Percentiles rank a stretch among this genome's conserved stretches.
These are phyloP conservation scores for Macheiramphus alcinus DNA, from an alignment of 2,113 vertebrate species.

Conservation along the genomic window DNA sequence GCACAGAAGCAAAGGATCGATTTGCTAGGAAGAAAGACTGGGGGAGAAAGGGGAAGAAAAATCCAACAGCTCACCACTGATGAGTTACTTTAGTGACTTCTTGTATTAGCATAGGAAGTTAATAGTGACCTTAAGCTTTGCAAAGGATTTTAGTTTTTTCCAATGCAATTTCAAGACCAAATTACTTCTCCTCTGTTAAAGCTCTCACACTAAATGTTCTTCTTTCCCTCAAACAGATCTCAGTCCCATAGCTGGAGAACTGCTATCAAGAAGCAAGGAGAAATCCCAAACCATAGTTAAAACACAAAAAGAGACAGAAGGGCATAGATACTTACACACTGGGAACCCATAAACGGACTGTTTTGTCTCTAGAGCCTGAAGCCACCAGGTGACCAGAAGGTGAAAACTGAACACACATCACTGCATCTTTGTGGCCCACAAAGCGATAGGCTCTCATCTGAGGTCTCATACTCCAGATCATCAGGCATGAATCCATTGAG, in stretches of 20 bases:
- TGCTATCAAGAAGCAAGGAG: not conserved
- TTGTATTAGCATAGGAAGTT: not conserved
- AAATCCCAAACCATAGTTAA: not conserved
- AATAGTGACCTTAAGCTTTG: not conserved
- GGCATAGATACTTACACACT: conserved; percentile 79
- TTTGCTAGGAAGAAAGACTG: not conserved
- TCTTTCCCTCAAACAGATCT: not conserved
- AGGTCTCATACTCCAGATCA: conserved; percentile 95
- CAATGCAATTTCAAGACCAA: not conserved
- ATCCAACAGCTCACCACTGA: not conserved
- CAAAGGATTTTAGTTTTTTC: not conserved
- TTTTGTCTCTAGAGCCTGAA: conserved; percentile 94
- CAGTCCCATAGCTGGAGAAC: not conserved
- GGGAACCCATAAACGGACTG: conserved; percentile 94
- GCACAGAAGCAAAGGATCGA: not conserved
- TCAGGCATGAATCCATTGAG: conserved; percentile 89
- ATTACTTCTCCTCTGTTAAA: not conserved
- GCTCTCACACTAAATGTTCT: not conserved
- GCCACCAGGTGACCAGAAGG: conserved; percentile 93
- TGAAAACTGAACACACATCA: conserved; percentile 90
- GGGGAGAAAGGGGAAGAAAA: not conserved
- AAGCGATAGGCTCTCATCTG: conserved; percentile 93
- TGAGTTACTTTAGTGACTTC: not conserved
- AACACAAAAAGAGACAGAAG: not conserved
- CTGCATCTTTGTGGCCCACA: conserved; percentile 89